Percentiles rank a stretch among this genome's conserved stretches.
These are phyloP conservation scores for Neosilurus hyrtlii DNA, from an alignment of 2,797 vertebrate species.

Conservation along the genomic window DNA sequence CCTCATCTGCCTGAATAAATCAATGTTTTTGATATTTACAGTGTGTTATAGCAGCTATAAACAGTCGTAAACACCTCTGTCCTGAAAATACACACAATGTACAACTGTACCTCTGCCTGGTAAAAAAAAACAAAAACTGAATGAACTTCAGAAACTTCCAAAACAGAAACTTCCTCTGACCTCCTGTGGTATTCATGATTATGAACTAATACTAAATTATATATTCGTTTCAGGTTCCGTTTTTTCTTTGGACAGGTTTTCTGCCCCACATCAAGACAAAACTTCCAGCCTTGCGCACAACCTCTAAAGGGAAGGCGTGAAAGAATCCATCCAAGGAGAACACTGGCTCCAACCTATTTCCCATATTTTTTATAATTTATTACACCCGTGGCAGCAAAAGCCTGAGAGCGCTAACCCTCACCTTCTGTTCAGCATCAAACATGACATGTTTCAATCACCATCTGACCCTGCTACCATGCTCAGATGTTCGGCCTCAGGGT, in stretches of 20 bases:
- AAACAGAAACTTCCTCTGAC: background rate
- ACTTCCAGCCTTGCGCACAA: background rate
- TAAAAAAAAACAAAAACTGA: too few relatives aligned
- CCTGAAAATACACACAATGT: too few relatives aligned
- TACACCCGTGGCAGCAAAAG: background rate
- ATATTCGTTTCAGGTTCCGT: background rate
- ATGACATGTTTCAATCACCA: background rate
- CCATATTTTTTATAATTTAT: constrained; percentile 18
- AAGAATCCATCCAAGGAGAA: background rate
- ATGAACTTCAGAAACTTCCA: too few relatives aligned
- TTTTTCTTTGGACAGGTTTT: background rate
- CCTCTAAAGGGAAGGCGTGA: background rate
- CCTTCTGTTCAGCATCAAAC: constrained; percentile 21
- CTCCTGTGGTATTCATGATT: background rate
- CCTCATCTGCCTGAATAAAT: too few relatives aligned
- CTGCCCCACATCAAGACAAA: too few relatives aligned
- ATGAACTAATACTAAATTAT: too few relatives aligned
- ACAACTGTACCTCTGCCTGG: too few relatives aligned
- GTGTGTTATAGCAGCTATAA: too few relatives aligned
- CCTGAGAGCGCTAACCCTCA: background rate
- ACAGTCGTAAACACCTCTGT: too few relatives aligned
- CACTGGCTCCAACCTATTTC: background rate
- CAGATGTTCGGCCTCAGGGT: constrained; percentile 16
- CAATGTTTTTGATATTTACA: too few relatives aligned
- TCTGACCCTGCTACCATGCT: background rate